phyloP scores from a whole-genome alignment of 1,140 invertebrate species.

The Brachionus calyciflorus region DNA sequence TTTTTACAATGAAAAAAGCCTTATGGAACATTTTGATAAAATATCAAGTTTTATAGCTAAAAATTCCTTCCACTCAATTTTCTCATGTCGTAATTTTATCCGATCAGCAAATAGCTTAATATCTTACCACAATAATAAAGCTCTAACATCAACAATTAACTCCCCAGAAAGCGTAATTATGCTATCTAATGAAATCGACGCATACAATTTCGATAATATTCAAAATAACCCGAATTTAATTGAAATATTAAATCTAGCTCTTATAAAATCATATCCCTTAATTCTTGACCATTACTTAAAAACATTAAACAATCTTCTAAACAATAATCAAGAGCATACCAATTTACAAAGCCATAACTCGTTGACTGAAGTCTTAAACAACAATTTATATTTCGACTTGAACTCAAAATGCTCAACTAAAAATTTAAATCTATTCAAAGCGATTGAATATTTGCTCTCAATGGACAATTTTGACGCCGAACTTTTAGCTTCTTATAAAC shows the following conservation, averaged over 20 bases:
- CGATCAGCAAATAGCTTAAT: not conserved
- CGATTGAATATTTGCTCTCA: not conserved
- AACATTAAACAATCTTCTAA: not conserved
- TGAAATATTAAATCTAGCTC: not conserved
- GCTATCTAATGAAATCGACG: not conserved
- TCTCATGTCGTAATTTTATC: not conserved
- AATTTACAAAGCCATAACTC: not conserved
- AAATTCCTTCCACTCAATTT: not conserved
- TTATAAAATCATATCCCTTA: not conserved
- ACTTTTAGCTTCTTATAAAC: not conserved
- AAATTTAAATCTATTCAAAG: conserved; percentile 1
- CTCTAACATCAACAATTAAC: not conserved
- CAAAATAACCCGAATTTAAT: not conserved
- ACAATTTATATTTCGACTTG: not conserved
- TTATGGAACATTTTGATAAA: not conserved
- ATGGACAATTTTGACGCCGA: not conserved
- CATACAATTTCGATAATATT: not conserved
- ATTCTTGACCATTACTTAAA: conserved; percentile 1
- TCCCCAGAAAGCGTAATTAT: not conserved
- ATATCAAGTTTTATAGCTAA: not conserved
- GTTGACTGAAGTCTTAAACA: not conserved
- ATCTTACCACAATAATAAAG: too few species aligned
- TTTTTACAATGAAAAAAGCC: not conserved
- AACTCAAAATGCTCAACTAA: conserved; percentile 3
- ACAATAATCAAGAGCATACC: not conserved